A percentile compares a stretch with the other conserved stretches of the same genome.
These are phyloP conservation scores for Forbesichthys agassizii DNA, from an alignment of 2,113 vertebrate species.

Conservation along the genomic window DNA sequence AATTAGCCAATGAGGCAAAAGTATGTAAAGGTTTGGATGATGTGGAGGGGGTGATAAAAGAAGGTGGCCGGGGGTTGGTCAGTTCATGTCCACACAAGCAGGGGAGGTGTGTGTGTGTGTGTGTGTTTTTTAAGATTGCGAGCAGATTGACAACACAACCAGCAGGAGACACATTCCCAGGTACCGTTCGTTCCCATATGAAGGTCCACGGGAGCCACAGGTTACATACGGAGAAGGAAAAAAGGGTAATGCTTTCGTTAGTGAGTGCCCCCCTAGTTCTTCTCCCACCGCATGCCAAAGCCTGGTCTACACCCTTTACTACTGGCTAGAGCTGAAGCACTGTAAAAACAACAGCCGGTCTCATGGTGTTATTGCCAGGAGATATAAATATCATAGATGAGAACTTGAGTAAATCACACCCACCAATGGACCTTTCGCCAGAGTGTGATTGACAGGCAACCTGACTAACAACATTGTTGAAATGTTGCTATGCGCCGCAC, in stretches of 20 bases:
- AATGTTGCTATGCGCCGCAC: too few relatives aligned
- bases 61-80: constrained; percentile 17
- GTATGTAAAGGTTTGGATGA: constrained; percentile 2
- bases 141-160: constrained; percentile 69
- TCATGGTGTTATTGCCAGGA: neutral
- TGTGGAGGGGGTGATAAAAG: constrained; percentile 8
- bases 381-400: neutral
- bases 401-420: neutral
- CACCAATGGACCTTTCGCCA: too few relatives aligned
- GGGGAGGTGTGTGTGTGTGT: constrained; percentile 29
- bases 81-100: constrained; percentile 70
- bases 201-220: constrained; percentile 99
- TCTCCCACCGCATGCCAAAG: constrained; percentile 61
- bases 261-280: constrained; percentile 68
- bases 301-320: constrained; percentile 20
- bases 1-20: constrained; percentile 77
- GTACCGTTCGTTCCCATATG: constrained; percentile 99
- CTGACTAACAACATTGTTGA: too few relatives aligned
- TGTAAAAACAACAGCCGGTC: neutral
- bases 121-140: constrained; percentile 43
- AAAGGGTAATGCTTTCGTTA: constrained; percentile 97
- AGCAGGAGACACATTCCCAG: constrained; percentile 85
- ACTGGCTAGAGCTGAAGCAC: neutral
- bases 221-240: constrained; percentile 99
- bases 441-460: too few relatives aligned